A percentile compares a stretch with the other conserved stretches of the same genome.
Conservation (phyloP, 2,797 vertebrate species). For the Gymnoscopelus microlampas region DNA sequence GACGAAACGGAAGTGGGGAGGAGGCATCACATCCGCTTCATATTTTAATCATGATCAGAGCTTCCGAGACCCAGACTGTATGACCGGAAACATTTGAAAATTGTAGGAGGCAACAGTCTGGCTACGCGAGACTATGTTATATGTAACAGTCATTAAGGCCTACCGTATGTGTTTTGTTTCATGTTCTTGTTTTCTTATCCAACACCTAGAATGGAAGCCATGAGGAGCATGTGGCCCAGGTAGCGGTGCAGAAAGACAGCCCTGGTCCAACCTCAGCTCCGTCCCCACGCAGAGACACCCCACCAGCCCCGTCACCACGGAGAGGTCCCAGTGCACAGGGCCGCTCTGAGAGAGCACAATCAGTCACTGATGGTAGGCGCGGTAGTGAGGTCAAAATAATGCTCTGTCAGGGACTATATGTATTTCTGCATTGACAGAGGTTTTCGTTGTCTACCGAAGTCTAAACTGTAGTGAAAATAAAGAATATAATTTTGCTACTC, state of each 20-base stretch:
- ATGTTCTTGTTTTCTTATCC: background rate
- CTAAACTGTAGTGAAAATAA: too few relatives aligned
- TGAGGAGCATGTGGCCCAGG: conserved; percentile 16
- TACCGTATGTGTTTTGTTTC: background rate
- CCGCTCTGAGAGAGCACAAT: conserved; percentile 75
- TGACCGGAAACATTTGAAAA: too few relatives aligned
- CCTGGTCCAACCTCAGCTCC: conserved; percentile 33
- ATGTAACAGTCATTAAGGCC: too few relatives aligned
- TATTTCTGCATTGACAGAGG: background rate
- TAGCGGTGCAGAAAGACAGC: conserved; percentile 15
- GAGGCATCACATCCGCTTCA: too few relatives aligned
- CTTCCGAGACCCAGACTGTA: too few relatives aligned
- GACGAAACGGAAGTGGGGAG: too few relatives aligned
- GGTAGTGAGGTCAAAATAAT: background rate
- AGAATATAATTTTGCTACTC: too few relatives aligned
- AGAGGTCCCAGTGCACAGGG: conserved; percentile 59
- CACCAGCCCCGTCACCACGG: conserved; percentile 64
- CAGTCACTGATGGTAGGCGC: conserved; percentile 76
- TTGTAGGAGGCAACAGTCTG: too few relatives aligned
- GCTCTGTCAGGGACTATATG: background rate
- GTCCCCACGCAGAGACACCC: conserved; percentile 63
- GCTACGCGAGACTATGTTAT: too few relatives aligned
- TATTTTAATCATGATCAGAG: too few relatives aligned
- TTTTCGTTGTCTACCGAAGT: too few relatives aligned
- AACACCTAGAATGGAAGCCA: conserved; percentile 45